Evolutionary conservation across 2,113 vertebrate genomes (phyloP).

Genomic region (Chrysemys picta): DNA sequence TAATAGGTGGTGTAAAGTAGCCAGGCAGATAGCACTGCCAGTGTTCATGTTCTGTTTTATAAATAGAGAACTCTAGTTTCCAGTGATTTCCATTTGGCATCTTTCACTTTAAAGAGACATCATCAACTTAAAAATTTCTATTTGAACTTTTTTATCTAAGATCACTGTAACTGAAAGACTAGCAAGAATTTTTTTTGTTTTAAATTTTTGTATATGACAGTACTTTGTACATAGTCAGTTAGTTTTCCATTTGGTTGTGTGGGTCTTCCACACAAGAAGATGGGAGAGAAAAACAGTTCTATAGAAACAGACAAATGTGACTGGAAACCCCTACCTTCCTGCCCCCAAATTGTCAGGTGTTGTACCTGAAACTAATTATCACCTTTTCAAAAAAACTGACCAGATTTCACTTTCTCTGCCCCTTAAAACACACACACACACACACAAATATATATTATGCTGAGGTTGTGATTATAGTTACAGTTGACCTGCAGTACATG

Average conservation of each 20-base stretch:
- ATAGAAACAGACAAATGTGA: neutral
- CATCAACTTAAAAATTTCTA: conserved; percentile 1
- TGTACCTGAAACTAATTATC: neutral
- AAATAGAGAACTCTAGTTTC: conserved; percentile 61
- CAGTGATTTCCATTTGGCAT: conserved; percentile 42
- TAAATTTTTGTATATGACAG: neutral
- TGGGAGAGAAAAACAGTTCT: neutral
- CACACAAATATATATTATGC: neutral
- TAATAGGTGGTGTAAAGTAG: neutral
- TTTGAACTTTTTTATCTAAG: neutral
- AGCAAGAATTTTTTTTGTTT: neutral
- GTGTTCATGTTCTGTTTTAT: conserved; percentile 37
- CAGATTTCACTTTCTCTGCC: neutral
- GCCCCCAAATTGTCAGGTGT: accelerated
- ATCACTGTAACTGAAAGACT: conserved; percentile 29
- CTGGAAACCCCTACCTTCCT: neutral
- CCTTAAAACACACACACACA: neutral
- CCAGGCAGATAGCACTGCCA: conserved; percentile 5
- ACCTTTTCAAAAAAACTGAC: neutral
- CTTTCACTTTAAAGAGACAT: neutral
- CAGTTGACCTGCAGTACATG: neutral
- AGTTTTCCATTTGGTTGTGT: neutral
- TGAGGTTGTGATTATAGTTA: neutral
- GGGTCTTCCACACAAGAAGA: neutral
- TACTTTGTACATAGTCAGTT: neutral